Evolutionary conservation across 2,888 invertebrate species (phyloP).

Genomic region (Acanthosepion pharaonis): DNA sequence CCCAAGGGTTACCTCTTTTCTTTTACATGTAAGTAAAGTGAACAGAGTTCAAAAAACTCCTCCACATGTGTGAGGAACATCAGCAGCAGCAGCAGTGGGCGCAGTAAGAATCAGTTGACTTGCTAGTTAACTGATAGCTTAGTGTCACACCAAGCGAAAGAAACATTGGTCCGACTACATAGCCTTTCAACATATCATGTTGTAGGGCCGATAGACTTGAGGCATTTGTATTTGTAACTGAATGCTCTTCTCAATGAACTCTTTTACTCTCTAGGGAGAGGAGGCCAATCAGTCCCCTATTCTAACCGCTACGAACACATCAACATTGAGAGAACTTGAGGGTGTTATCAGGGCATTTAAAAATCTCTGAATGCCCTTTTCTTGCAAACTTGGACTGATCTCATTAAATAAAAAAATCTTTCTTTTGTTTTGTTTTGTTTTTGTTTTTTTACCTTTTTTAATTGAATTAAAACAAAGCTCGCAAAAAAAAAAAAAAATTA

Average conservation of each 20-base stretch:
- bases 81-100: not conserved
- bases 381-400: not conserved
- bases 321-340: not conserved
- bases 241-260: constrained; percentile 21
- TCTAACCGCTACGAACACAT: not conserved
- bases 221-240: not conserved
- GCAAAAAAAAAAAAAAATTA: not conserved
- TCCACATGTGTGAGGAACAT: not conserved
- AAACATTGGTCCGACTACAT: not conserved
- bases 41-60: not conserved
- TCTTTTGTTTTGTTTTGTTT: not conserved
- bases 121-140: not conserved
- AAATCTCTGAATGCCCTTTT: not conserved
- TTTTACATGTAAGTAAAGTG: not conserved
- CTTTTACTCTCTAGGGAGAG: not conserved
- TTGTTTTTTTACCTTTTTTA: not conserved
- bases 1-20: not conserved
- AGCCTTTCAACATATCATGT: not conserved
- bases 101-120: not conserved
- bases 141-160: constrained; percentile 8
- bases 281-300: not conserved
- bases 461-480: not conserved
- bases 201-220: constrained; percentile 6
- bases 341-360: not conserved
- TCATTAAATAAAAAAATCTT: not conserved